phyloP scores from a whole-genome alignment of 2,888 invertebrate genomes.

The Axea sp. region DNA sequence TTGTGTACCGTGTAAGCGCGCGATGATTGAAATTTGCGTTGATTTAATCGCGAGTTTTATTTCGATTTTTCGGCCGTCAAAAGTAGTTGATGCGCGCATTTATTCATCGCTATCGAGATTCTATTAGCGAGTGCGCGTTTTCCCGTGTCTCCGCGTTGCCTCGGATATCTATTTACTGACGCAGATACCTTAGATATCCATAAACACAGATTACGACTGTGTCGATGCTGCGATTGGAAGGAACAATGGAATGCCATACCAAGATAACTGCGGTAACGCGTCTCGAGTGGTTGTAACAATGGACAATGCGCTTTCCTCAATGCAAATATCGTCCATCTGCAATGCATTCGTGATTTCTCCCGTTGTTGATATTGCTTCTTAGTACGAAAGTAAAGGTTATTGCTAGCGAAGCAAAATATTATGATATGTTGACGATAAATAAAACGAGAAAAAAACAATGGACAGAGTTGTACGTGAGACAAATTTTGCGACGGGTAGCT shows the following conservation, averaged over 20 bases:
- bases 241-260: slow-evolving; percentile 62
- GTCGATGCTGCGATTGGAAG: slow-evolving; percentile 58
- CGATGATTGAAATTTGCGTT: slow-evolving; percentile 33
- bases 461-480: slow-evolving; percentile 24
- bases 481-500: slow-evolving; percentile 47
- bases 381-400: slow-evolving; percentile 58
- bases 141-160: slow-evolving; percentile 29
- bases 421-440: slow-evolving; percentile 37
- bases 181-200: slow-evolving; percentile 60
- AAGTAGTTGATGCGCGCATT: slow-evolving; percentile 21
- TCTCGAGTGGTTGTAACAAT: slow-evolving; percentile 60
- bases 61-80: slow-evolving; percentile 7
- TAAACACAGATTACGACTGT: slow-evolving; percentile 61
- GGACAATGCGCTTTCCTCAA: slow-evolving; percentile 62
- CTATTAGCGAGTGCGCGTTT: slow-evolving; percentile 33
- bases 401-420: slow-evolving; percentile 51
- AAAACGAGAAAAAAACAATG: slow-evolving; percentile 23
- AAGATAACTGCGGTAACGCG: slow-evolving; percentile 61
- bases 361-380: slow-evolving; percentile 58
- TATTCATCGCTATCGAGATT: slow-evolving; percentile 10
- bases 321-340: slow-evolving; percentile 61
- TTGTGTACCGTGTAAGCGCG: slow-evolving; percentile 13
- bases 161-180: slow-evolving; percentile 52
- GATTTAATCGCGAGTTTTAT: slow-evolving; percentile 16
- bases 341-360: slow-evolving; percentile 60